These are phyloP conservation scores for Gallinago undulata DNA, from an alignment of 2,113 vertebrate species.

Conservation along the genomic window DNA sequence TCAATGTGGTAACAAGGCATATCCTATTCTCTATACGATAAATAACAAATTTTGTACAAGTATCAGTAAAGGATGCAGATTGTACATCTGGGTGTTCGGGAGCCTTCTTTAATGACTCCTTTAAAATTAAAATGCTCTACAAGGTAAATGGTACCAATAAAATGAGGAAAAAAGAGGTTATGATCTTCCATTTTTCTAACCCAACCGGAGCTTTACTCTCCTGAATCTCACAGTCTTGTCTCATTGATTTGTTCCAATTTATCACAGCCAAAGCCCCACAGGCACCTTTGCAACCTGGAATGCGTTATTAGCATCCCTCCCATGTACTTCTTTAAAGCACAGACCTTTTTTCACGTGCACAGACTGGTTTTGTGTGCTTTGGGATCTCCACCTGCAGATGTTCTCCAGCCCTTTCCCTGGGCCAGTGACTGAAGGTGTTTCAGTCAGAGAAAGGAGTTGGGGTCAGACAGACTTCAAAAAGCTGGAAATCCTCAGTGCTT, in stretches of 20 bases:
- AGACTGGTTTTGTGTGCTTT: not conserved
- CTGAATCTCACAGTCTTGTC: not conserved
- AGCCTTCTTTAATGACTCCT: not conserved
- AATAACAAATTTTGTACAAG: not conserved
- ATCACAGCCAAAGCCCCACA: not conserved
- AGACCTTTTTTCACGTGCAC: not conserved
- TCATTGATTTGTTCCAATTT: not conserved
- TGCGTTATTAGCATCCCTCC: too few relatives aligned
- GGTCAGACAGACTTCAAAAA: not conserved
- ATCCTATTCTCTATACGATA: not conserved
- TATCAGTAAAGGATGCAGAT: not conserved
- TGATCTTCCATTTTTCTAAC: not conserved
- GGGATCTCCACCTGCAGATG: not conserved
- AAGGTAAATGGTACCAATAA: not conserved
- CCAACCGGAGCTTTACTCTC: not conserved
- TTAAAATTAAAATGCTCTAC: not conserved
- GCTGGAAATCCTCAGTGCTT: not conserved
- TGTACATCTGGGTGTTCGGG: not conserved
- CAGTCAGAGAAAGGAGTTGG: accelerated
- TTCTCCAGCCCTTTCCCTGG: not conserved
- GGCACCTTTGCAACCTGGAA: too few relatives aligned
- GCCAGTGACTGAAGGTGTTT: not conserved
- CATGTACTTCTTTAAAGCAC: accelerated
- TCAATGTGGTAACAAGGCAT: not conserved
- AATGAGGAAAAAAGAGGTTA: not conserved